Evolutionary conservation across 1,140 invertebrate genomes (phyloP).

Genomic region (Glomeris maerens): DNA sequence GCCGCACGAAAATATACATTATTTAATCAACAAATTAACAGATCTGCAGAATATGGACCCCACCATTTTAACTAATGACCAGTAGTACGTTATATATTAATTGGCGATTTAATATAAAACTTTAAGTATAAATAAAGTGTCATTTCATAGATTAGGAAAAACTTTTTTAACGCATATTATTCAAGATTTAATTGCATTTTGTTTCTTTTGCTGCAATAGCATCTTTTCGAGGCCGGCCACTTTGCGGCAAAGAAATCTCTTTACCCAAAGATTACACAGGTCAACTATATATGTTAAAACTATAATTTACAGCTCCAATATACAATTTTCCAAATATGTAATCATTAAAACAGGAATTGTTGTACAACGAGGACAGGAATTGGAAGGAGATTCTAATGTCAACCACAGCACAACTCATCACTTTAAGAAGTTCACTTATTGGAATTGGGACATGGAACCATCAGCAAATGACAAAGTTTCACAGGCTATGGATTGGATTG

Average conservation of each 20-base stretch:
- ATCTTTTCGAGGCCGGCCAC: slow-evolving; percentile 46
- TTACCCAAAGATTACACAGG: slow-evolving; percentile 48
- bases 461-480: slow-evolving; percentile 49
- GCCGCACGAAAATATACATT: slow-evolving; percentile 17
- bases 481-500: slow-evolving; percentile 57
- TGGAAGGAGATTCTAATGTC: slow-evolving; percentile 44
- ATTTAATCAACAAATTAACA: slow-evolving; percentile 13
- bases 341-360: slow-evolving; percentile 37
- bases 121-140: too few species aligned
- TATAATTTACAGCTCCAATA: neutral
- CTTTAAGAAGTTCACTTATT: slow-evolving; percentile 51
- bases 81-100: neutral
- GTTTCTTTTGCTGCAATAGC: slow-evolving; percentile 17
- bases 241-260: slow-evolving; percentile 44
- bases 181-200: neutral
- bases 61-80: slow-evolving; percentile 9
- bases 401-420: slow-evolving; percentile 28
- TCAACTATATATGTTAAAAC: neutral
- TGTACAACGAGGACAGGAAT: slow-evolving; percentile 46
- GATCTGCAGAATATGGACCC: neutral
- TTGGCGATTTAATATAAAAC: slow-evolving; percentile 33
- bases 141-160: too few species aligned
- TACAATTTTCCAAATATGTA: neutral
- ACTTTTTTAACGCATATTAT: too few species aligned
- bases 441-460: slow-evolving; percentile 63